Percentiles rank a stretch among this genome's conserved stretches.
Evolutionary conservation across 2,888 invertebrate species (phyloP).

Genomic region (Rotaria macrura): DNA sequence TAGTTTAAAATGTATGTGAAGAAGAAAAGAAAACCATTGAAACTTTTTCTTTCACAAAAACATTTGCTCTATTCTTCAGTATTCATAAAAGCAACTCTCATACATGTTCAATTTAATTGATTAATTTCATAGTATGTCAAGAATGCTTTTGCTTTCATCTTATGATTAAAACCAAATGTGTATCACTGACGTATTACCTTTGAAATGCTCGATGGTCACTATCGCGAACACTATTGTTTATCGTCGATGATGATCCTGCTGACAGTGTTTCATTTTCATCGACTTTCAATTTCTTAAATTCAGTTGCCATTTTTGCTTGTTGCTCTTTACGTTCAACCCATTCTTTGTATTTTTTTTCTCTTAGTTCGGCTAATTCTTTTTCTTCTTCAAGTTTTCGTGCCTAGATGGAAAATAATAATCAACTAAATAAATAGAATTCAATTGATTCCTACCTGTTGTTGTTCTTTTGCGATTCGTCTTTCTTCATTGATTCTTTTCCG

Average conservation of each 20-base stretch:
- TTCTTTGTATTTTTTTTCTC: not conserved
- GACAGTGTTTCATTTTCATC: not conserved
- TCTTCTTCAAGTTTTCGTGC: not conserved
- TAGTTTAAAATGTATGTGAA: no score
- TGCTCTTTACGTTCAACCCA: not conserved
- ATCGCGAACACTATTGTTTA: not conserved
- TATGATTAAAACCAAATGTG: no score
- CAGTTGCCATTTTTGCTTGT: not conserved
- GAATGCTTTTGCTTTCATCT: no score
- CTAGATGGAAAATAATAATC: not conserved
- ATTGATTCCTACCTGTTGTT: not conserved
- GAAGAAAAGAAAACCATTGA: no score
- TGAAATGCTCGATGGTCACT: conserved; percentile 1
- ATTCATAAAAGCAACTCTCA: no score
- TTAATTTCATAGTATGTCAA: no score
- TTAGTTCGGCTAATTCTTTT: not conserved
- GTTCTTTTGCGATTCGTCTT: not conserved
- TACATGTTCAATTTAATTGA: no score
- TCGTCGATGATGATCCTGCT: not conserved
- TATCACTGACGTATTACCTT: not conserved
- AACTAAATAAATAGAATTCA: not conserved
- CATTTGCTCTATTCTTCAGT: no score
- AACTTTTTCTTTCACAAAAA: no score
- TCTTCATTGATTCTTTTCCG: not conserved
- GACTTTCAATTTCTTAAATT: not conserved